A percentile compares a stretch with the other conserved stretches of the same genome.
phyloP scores from a whole-genome alignment of 1,140 invertebrate species.

The Brachionus manjavacas region DNA sequence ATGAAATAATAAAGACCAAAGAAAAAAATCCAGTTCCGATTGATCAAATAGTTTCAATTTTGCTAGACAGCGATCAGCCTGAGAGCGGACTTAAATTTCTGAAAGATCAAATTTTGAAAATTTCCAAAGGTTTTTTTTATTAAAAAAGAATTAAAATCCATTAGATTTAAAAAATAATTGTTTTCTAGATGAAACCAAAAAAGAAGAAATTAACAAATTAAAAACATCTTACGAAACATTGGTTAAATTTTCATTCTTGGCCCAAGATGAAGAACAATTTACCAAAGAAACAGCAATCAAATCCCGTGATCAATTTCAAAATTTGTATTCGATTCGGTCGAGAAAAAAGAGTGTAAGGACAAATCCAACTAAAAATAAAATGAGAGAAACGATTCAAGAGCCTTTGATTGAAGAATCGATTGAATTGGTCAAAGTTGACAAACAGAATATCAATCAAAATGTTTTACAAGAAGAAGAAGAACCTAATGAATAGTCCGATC shows the following conservation, averaged over 20 bases:
- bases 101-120: neutral
- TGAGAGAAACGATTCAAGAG: neutral
- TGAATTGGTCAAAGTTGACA: neutral
- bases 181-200: neutral
- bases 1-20: neutral
- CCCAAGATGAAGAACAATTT: constrained; percentile 30
- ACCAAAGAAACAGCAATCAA: constrained; percentile 8
- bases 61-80: constrained; percentile 5
- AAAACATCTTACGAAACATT: constrained; percentile 24
- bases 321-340: neutral
- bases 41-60: constrained; percentile 16
- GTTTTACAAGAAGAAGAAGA: neutral
- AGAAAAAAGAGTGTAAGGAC: neutral
- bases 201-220: neutral
- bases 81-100: constrained; percentile 27
- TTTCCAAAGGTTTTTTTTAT: neutral
- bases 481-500: neutral
- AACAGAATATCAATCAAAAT: neutral
- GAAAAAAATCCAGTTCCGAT: neutral
- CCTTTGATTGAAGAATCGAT: neutral
- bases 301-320: constrained; percentile 24
- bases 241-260: constrained; percentile 15
- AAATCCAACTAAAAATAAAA: neutral
- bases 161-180: neutral
- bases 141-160: neutral